Evolutionary conservation across 2,113 vertebrate genomes (phyloP).

Genomic region (Phaethon lepturus): DNA sequence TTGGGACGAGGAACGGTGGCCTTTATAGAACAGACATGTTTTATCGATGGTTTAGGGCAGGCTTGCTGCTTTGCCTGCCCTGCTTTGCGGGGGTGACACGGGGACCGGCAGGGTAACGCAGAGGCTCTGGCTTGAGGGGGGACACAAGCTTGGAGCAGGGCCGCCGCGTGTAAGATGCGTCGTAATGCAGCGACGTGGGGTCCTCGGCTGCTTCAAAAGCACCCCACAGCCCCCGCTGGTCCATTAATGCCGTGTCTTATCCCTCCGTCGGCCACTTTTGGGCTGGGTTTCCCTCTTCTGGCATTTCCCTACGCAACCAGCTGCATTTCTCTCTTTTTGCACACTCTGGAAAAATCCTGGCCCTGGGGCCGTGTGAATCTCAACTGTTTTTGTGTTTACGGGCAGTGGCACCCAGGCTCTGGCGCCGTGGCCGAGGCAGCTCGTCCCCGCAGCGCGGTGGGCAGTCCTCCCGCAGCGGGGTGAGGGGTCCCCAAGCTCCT

Average conservation of each 20-base stretch:
- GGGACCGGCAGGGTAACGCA: not conserved
- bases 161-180: not conserved
- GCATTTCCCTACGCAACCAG: not conserved
- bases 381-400: not conserved
- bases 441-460: accelerated
- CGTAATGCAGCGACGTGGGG: not conserved
- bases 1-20: not conserved
- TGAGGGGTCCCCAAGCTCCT: not conserved
- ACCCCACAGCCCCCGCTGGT: accelerated
- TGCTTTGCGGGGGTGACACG: not conserved
- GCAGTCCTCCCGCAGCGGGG: accelerated
- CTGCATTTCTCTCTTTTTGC: not conserved
- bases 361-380: accelerated
- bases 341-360: not conserved
- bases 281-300: not conserved
- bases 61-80: not conserved
- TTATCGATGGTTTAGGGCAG: not conserved
- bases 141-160: not conserved
- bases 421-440: accelerated
- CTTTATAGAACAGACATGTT: not conserved
- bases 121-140: not conserved
- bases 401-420: not conserved
- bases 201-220: not conserved
- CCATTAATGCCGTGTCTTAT: accelerated
- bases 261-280: not conserved